Evolutionary conservation across 2,888 invertebrate genomes (phyloP), one percentile per base, ranked within the genome.

Genomic region (Hydroisotoma schaefferi): DNA sequence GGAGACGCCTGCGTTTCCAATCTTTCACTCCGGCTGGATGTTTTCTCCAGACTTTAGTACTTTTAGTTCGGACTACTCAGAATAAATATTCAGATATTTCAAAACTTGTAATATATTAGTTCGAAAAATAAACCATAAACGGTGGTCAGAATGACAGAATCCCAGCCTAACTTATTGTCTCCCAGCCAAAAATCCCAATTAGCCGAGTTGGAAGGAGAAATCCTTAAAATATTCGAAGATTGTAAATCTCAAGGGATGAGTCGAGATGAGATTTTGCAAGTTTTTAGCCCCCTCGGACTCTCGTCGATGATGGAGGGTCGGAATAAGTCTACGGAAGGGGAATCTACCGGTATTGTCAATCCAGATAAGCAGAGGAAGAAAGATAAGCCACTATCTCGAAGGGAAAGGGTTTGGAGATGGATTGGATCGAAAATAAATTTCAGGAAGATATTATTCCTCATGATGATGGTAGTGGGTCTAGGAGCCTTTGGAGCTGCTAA

Each of bases 281-380:
- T 69, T n/a, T 69, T 69, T 55, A 53, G 67, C 22, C 69, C 69
- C 1, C 25, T 69, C 6, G 65, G 58, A 10, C 57, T 66, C 26
- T 48, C 59, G 2, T 55, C 54, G 2, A 29, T 20, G 18, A n/a
- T n/a, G 8, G 48, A 18, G 27, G 4, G 26, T 20, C 15, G 23
- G 33, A 38, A 55, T 40, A 25, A 53, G 10, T n/a, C n/a, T n/a
- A n/a, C n/a, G n/a, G n/a, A n/a, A n/a, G n/a, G n/a, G n/a, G n/a
- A n/a, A 29, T 48, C 12, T 4, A 18, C 2, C 25, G 23, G 1
- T n/a, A 12, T 22, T 22, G 4, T 5, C 25, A n/a, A n/a, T n/a
- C n/a, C n/a, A n/a, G n/a, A n/a, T n/a, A 46, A 27, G 22, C 6
- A 28, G 20, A 25, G 22, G 22, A 25, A 4, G 6, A 22, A 46